Evolutionary conservation across 2,888 invertebrate genomes (phyloP).

Genomic region (Rotaria magnacalcarata): DNA sequence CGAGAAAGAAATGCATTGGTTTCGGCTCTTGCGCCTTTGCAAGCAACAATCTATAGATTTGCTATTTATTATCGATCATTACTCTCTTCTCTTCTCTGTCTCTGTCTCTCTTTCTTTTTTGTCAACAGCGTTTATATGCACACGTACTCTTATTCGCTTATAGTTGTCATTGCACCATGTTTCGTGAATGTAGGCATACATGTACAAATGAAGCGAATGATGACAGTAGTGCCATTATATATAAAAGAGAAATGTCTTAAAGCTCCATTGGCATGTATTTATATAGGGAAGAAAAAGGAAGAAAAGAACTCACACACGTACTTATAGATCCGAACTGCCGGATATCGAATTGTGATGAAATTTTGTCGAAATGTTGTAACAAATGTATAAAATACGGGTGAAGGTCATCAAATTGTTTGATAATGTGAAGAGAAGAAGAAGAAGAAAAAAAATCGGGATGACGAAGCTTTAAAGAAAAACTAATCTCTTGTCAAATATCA

Average conservation of each 20-base stretch:
- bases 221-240: not conserved
- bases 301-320: not conserved
- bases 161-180: conserved; percentile 12
- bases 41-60: conserved; percentile 27
- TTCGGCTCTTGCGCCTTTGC: not conserved
- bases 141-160: not conserved
- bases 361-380: not conserved
- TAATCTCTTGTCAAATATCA: conserved; percentile 29
- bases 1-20: not conserved
- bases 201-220: not conserved
- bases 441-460: not conserved
- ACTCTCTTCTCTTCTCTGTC: not conserved
- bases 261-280: not conserved
- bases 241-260: not conserved
- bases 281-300: not conserved
- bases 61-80: conserved; percentile 15
- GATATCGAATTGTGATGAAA: not conserved
- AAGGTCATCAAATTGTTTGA: not conserved
- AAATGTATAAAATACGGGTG: not conserved
- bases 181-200: not conserved
- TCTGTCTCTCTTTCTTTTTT: not conserved
- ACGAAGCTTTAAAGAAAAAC: not conserved
- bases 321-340: not conserved
- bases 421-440: not conserved
- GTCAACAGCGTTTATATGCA: conserved; percentile 8